A percentile compares a stretch with the other conserved stretches of the same genome.
phyloP scores from a whole-genome alignment of 2,888 invertebrate genomes.

The Monochamus alternatus region DNA sequence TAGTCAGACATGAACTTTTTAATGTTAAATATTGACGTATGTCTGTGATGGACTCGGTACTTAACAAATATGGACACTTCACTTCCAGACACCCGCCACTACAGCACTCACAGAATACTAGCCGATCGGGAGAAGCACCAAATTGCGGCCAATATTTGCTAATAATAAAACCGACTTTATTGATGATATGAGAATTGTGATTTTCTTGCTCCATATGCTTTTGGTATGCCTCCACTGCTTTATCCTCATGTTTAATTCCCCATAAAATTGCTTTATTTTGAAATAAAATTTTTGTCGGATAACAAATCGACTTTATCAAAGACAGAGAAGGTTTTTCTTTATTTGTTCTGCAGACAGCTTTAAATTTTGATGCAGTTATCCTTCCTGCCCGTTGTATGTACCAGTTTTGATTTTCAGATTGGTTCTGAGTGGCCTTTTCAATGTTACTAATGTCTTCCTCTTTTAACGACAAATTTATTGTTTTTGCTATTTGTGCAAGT shows the following conservation, averaged over 20 bases:
- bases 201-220: slow-evolving; percentile 28
- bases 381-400: slow-evolving; percentile 35
- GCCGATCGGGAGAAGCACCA: slow-evolving; percentile 47
- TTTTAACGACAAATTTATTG: slow-evolving; percentile 4
- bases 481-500: slow-evolving; percentile 16
- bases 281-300: slow-evolving; percentile 27
- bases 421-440: slow-evolving; percentile 32
- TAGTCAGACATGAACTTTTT: too few relatives aligned
- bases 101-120: slow-evolving; percentile 31
- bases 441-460: slow-evolving; percentile 22
- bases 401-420: slow-evolving; percentile 35
- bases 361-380: slow-evolving; percentile 35
- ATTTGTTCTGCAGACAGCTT: slow-evolving; percentile 30
- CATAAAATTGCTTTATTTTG: slow-evolving; percentile 30
- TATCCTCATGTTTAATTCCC: slow-evolving; percentile 21
- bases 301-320: slow-evolving; percentile 38
- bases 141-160: slow-evolving; percentile 41
- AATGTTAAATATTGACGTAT: slow-evolving; percentile 34
- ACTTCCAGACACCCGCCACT: background rate
- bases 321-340: slow-evolving; percentile 33
- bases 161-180: slow-evolving; percentile 34
- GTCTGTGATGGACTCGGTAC: background rate
- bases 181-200: slow-evolving; percentile 33
- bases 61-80: background rate
- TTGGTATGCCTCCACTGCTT: slow-evolving; percentile 23